Evolutionary conservation across 2,888 invertebrate species (phyloP), one percentile per base, ranked within the genome.

Genomic region (Xestia ashworthii): DNA sequence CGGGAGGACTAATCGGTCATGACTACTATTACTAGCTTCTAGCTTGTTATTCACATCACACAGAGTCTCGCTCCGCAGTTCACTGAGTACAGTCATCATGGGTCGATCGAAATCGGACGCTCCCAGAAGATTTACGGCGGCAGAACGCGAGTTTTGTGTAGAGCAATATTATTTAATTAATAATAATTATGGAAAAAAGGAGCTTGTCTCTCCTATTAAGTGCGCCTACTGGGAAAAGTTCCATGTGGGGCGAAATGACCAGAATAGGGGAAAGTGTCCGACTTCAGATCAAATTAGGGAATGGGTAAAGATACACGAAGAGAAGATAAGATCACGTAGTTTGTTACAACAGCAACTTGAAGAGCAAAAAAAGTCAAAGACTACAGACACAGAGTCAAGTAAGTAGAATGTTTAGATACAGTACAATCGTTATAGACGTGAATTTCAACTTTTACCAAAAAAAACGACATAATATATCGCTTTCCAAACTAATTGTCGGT

Each of bases 71-170:
- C 4, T 75, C 48, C 0, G 14, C 55, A 58, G 48, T 48, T 58
- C 6, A 48, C 48, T 8, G 6, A 12, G 75, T 3, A 48, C 14
- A 19, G 65, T 66, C 46, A 22, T 12, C 6, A 76, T 76, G 76
- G 38, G 11, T 38, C 38, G 53, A 48, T 2, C 46, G 9, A 55
- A 55, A 55, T 2, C 46, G 22, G 41, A 53, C 44, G 5, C 12
- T 50, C 25, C 48, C 14, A 2, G 32, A 16, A 5, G 3, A 6
- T 41, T 22, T 48, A 48, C 76, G 55, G 48, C 16, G 25, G 46
- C 9, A 41, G 55, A 75, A 48, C 76, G 65, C 41, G 22, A 48
- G 5, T 76, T 75, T 75, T 76, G 76, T 48, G 5, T 75, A 1
- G 22, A 75, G 16, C 46, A 75, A 58, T 76, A 76, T 75, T 76